These are phyloP conservation scores for Lamellibrachia luymesi DNA, from an alignment of 1,140 invertebrate genomes.

Conservation along the genomic window DNA sequence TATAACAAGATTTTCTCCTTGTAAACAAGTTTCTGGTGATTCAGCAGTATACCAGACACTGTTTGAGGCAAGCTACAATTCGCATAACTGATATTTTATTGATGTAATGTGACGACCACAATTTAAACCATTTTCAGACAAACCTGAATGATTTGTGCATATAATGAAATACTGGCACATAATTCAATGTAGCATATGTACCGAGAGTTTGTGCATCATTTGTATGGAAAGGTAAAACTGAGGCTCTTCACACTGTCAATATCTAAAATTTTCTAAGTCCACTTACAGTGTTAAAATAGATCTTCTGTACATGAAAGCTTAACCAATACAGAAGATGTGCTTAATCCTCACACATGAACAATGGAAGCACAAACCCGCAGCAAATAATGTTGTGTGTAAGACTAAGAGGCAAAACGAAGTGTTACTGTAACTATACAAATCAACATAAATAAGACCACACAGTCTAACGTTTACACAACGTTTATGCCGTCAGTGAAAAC, in stretches of 20 bases:
- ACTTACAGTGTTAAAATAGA: background rate
- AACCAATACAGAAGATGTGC: background rate
- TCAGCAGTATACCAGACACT: background rate
- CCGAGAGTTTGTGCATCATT: background rate
- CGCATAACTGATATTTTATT: too few relatives aligned
- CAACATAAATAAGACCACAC: background rate
- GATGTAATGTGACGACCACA: background rate
- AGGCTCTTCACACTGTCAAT: background rate
- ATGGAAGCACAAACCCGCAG: background rate
- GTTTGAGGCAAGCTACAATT: too few relatives aligned
- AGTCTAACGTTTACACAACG: background rate
- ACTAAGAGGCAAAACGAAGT: background rate
- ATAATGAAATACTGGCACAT: background rate
- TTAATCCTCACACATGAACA: background rate
- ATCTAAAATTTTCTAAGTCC: background rate
- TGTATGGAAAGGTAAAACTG: background rate
- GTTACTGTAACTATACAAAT: background rate
- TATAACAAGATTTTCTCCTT: background rate
- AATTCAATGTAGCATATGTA: background rate
- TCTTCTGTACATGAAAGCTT: background rate
- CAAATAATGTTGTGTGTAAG: background rate
- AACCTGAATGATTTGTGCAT: background rate
- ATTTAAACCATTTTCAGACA: background rate
- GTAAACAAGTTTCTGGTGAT: background rate
- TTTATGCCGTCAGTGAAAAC: background rate